These are phyloP conservation scores for Altica lythri DNA, from an alignment of 2,888 invertebrate genomes.

Conservation along the genomic window DNA sequence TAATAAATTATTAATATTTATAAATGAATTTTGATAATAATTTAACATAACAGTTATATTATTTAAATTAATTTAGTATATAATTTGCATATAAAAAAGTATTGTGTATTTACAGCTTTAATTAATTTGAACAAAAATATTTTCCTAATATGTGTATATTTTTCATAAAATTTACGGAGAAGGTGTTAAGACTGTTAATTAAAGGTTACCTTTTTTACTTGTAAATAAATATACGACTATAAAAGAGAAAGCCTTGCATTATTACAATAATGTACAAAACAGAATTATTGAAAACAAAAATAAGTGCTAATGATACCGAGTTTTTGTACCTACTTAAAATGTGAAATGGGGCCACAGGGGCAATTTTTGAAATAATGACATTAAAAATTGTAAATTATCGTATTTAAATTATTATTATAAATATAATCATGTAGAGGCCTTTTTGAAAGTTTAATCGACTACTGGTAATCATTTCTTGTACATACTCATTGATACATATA, in stretches of 20 bases:
- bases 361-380: constrained; percentile 27
- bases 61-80: too few relatives aligned
- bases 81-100: too few relatives aligned
- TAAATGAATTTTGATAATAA: too few relatives aligned
- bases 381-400: constrained; percentile 22
- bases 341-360: constrained; percentile 36
- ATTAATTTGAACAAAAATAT: too few relatives aligned
- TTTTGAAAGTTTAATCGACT: constrained; percentile 26
- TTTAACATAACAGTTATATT: too few relatives aligned
- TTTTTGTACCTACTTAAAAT: constrained; percentile 26
- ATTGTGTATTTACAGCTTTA: too few relatives aligned
- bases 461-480: constrained; percentile 23
- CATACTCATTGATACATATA: constrained; percentile 21
- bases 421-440: constrained; percentile 32
- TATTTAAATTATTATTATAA: constrained; percentile 32
- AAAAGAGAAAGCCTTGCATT: constrained; percentile 25
- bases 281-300: background rate
- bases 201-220: constrained; percentile 18
- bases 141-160: constrained; percentile 10
- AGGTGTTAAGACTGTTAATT: constrained; percentile 24
- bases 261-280: constrained; percentile 22
- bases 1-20: too few relatives aligned
- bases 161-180: constrained; percentile 20
- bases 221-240: constrained; percentile 11
- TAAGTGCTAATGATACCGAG: constrained; percentile 11